These are phyloP conservation scores for Emmelina monodactyla DNA, from an alignment of 2,888 invertebrate species.

Conservation along the genomic window DNA sequence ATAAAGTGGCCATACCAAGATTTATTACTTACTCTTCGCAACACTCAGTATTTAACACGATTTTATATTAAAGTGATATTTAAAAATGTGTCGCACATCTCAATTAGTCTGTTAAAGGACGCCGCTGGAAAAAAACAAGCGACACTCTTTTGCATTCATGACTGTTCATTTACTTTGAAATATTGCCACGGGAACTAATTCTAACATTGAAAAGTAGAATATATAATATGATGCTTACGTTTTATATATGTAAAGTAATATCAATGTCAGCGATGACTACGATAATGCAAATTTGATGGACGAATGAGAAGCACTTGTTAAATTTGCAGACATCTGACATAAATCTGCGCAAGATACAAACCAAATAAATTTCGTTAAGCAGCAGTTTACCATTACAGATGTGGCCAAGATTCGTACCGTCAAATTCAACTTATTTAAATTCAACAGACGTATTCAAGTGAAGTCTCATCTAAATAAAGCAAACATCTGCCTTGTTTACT, in stretches of 20 bases:
- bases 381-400: slow-evolving; percentile 13
- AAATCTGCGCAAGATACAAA: slow-evolving; percentile 16
- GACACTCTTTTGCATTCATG: too few relatives aligned
- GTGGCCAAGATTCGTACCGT: slow-evolving; percentile 8
- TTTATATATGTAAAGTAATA: too few relatives aligned
- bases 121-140: slow-evolving; percentile 24
- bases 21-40: slow-evolving; percentile 51
- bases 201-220: too few relatives aligned
- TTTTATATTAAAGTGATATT: slow-evolving; percentile 31
- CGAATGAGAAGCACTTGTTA: neutral
- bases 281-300: too few relatives aligned
- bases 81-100: slow-evolving; percentile 36
- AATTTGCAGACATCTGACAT: slow-evolving; percentile 5
- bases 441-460: slow-evolving; percentile 30
- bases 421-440: slow-evolving; percentile 46
- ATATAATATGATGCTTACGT: too few relatives aligned
- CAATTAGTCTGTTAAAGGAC: slow-evolving; percentile 43
- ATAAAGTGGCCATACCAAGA: slow-evolving; percentile 53
- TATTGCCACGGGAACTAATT: too few relatives aligned
- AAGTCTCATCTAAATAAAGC: slow-evolving; percentile 51
- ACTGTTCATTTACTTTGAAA: too few relatives aligned
- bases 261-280: too few relatives aligned
- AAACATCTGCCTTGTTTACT: slow-evolving; percentile 50
- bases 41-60: slow-evolving; percentile 32
- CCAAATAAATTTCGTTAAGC: slow-evolving; percentile 12